Base-by-base conservation (phyloP, 2,113 vertebrate species). In the Apteryx mantelli region DNA sequence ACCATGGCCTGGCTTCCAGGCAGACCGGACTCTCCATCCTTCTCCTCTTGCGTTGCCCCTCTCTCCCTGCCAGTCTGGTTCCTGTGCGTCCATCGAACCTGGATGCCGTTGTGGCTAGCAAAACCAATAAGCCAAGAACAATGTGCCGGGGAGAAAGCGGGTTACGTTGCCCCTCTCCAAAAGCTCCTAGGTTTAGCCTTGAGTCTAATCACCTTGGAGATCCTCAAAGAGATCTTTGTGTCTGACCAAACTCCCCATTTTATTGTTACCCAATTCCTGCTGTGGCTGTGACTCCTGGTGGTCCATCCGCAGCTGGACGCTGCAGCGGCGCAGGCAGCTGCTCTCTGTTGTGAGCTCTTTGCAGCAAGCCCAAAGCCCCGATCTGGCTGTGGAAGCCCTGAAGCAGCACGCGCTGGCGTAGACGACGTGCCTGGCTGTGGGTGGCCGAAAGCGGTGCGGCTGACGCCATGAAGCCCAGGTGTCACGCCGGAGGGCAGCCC, bases 131-230 rank as follows among this genome's bases (percentile, higher is more conserved):
- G 63, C 36, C 44, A 20, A 44, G 65, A 56, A 8, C 12, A 9
- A 11, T 0, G 0, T 14, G 1, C 20, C 25, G 19, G 44, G 30
- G 38, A 25, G 56, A 16, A 13, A 21, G 0, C 0, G 7, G 36
- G 19, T 19, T 9, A 7, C 12, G 38, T 15, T 32, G 34, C 20
- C 44, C 42, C 9, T 6, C 28, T 25, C 65, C 38, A 25, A 46
- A 36, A 24, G 34, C 34, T 85, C 63, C 80, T 10, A 13, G 3
- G 0, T 22, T 48, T 32, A 40, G 46, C 46, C 52, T 24, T 7
- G 36, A 28, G 40, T 38, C 40, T 30, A 22, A 20, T 4, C 64
- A 40, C 13, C 36, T 15, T 40, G 63, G 82, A 65, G 34, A 40
- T 65, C 48, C 48, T n/a, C 28, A 11, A 9, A 17, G 56, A 28